Percentiles rank a stretch among this genome's conserved stretches.
Conservation (phyloP, 2,113 vertebrate species). For the Rhinoptilus africanus region DNA sequence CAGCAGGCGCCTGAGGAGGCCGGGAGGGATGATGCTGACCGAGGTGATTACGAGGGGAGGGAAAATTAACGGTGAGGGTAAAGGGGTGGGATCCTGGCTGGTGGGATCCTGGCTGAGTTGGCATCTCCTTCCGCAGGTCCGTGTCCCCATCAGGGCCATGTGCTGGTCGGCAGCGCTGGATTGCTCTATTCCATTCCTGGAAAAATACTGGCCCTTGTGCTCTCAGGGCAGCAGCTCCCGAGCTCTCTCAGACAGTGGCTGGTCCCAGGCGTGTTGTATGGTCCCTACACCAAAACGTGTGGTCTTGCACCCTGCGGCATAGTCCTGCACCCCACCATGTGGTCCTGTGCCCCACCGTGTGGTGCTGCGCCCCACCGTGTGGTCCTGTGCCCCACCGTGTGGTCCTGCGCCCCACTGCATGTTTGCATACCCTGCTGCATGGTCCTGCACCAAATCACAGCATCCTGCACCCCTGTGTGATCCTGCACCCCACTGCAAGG, state of each 20-base stretch:
- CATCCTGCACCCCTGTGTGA: background rate
- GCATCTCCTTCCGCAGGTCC: background rate
- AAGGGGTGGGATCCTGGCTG: no score
- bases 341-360: background rate
- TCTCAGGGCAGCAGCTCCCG: background rate
- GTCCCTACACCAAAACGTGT: background rate
- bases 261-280: background rate
- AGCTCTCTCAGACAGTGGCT: background rate
- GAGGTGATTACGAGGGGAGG: background rate
- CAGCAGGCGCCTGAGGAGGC: background rate
- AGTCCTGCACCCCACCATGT: background rate
- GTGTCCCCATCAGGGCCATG: accelerated
- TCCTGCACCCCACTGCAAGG: background rate
- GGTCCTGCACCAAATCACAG: background rate
- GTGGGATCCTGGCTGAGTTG: accelerated
- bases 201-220: no score
- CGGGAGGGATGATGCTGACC: background rate
- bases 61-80: background rate
- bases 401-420: background rate
- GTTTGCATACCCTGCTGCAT: no score
- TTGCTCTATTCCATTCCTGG: accelerated
- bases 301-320: background rate
- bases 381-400: background rate
- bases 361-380: background rate
- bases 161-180: accelerated